Evolutionary conservation across 1,140 invertebrate species (phyloP), one percentile per base, ranked within the genome.

Genomic region (Hydropsyche tenuis): DNA sequence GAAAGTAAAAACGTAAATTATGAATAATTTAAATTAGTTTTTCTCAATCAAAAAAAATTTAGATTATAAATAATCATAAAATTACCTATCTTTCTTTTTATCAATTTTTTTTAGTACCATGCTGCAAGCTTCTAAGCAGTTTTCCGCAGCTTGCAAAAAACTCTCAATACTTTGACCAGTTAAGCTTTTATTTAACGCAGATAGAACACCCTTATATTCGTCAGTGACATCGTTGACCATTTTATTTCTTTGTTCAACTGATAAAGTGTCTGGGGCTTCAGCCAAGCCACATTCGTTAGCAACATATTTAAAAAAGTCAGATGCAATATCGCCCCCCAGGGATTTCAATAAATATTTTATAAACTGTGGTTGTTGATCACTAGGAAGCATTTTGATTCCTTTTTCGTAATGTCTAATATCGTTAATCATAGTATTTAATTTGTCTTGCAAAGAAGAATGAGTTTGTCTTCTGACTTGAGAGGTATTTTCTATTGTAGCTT

Each of bases 101-200:
- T 96, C 94, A 72, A 90, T 88, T 84, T 97, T 97, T 78, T 92
- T 94, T 45, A 95, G 82, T 73, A 96, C 88, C 85, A 97, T 91
- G 76, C 94, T 93, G 80, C 94, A 92, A 74, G 87, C 85, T 30
- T 88, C 85, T 75, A 96, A 85, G 11, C 91, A 89, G 6, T 86
- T 81, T 79, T 97, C 94, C 64, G 92, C 83, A 7, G 87, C 84
- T 74, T 87, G 85, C 72, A 93, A 88, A 82, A 97, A 97, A 1
- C 94, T 90, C 43, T 96, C 94, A 71, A 90, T 80, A 89, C 80
- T 80, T 82, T 89, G 85, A 75, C 88, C 81, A 79, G 85, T 80
- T 60, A 93, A 72, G 18, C 88, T 85, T 80, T 89, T 91, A 77
- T 93, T 88, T 23, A 93, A 80, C 69, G 87, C 85, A 5, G 80